Evolutionary conservation across 2,113 vertebrate genomes (phyloP).

Genomic region (Nibea coibor): DNA sequence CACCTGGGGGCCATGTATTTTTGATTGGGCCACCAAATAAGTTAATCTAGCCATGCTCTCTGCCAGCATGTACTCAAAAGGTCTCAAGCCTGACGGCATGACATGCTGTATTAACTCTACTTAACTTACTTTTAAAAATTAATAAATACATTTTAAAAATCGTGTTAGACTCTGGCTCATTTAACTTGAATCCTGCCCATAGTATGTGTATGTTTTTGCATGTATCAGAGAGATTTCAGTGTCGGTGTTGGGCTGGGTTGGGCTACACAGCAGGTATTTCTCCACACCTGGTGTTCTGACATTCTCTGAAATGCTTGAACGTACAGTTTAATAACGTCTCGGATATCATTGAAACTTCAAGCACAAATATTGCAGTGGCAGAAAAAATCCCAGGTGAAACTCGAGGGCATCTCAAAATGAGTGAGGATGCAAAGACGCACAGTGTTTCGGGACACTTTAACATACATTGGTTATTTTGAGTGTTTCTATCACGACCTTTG

Average conservation of each 20-base stretch:
- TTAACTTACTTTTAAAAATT: too few relatives aligned
- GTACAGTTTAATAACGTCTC: not conserved
- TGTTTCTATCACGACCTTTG: not conserved
- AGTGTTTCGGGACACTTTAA: not conserved
- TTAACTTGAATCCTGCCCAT: too few relatives aligned
- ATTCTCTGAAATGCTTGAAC: not conserved
- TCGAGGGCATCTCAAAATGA: slow-evolving; percentile 3
- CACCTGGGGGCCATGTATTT: not conserved
- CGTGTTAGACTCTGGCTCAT: too few relatives aligned
- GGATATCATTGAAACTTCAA: not conserved
- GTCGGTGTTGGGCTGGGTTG: too few relatives aligned
- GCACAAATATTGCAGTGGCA: not conserved
- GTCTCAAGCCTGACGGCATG: too few relatives aligned
- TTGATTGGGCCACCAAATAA: not conserved
- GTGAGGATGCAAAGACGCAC: not conserved
- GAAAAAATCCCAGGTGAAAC: not conserved
- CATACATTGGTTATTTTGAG: not conserved
- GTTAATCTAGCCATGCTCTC: not conserved
- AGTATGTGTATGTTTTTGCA: too few relatives aligned
- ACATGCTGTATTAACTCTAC: too few relatives aligned
- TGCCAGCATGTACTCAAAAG: too few relatives aligned
- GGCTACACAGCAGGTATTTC: not conserved
- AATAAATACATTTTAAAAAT: too few relatives aligned
- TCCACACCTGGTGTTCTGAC: not conserved
- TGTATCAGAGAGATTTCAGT: too few relatives aligned